Base-by-base conservation (phyloP, 2,797 vertebrate species). In the Alauda arvensis region DNA sequence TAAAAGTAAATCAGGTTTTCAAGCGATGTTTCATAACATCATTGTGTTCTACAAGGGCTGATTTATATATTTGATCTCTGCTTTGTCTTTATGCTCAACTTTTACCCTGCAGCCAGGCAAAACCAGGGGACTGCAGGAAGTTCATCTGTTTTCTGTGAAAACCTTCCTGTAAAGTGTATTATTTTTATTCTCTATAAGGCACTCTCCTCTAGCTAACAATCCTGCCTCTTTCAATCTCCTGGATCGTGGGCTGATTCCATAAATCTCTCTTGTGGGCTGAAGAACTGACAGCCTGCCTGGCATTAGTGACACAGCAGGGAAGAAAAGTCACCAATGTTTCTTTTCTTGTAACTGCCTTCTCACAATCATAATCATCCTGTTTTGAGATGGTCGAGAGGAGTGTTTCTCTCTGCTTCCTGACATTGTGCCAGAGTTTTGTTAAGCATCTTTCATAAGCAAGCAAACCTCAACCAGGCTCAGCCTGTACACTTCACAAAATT, bases 121-220 rank as follows among this genome's bases (percentile, higher is more conserved):
- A 94, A 93, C 17, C 15, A 63, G 48, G 87, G 71, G 87, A 95
- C 77, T 37, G 43, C 9, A 94, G 62, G 82, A 95, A 96, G 96
- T 96, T 62, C 34, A 93, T 94, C 81, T 91, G 82, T 93, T 96
- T 91, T 86, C 92, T 75, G 62, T 77, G 77, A 94, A 94, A 94
- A 94, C 95, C 95, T 95, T 96, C 96, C 97, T 94, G 87, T 94
- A 97, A 96, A 96, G 96, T 97, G 94, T 92, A 97, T 98, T 97
- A 95, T 97, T 97, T 98, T 96, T 95, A 96, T 97, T 97, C 97
- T 96, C 96, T 93, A 89, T 80, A 93, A 96, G 95, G 83, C 81
- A 95, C 83, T 95, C 95, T 95, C 86, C 87, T 94, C 95, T 69
- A 63, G 88, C 95, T 97, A 96, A 95, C 94, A 96, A 77, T 80